Evolutionary conservation across 92 coral and sea anemone genomes (phyloP).

Genomic region (Diadumene lineata): DNA sequence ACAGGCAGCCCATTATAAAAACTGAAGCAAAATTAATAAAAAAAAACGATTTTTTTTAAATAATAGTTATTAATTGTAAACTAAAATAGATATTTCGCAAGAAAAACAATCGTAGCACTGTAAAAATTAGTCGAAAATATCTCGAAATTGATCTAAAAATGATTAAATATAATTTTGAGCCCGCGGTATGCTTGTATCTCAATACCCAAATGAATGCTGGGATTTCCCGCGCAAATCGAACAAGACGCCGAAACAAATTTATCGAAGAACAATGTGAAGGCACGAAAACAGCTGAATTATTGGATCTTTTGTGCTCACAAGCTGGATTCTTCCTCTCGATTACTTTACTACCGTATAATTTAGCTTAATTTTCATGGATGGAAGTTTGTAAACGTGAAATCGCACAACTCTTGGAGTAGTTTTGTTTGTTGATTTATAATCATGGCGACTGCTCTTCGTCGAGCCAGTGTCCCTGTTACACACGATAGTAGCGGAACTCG

Average conservation of each 20-base stretch:
- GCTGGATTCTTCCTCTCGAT: background rate
- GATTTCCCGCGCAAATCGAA: slow-evolving; percentile 98
- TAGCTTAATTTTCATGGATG: background rate
- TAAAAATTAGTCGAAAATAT: no score
- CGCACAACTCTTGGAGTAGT: background rate
- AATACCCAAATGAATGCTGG: slow-evolving; percentile 56
- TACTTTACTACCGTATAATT: background rate
- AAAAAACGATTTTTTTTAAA: no score
- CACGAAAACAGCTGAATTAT: slow-evolving; percentile 28
- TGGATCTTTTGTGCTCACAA: background rate
- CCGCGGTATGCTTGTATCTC: slow-evolving; percentile 16
- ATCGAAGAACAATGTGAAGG: slow-evolving; percentile 7
- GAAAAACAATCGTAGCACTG: no score
- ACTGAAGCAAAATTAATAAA: no score
- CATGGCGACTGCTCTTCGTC: slow-evolving; percentile 71
- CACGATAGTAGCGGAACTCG: slow-evolving; percentile 44
- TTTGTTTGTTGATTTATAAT: background rate
- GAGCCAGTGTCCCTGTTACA: slow-evolving; percentile 48
- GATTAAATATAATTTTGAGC: background rate
- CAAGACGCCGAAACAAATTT: slow-evolving; percentile 24
- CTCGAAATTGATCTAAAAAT: no score
- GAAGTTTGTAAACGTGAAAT: background rate
- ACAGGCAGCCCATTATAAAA: background rate
- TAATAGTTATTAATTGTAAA: no score
- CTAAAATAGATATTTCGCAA: no score